Evolutionary conservation across 2,888 invertebrate genomes (phyloP).

Genomic region (Apodemia hepburni): DNA sequence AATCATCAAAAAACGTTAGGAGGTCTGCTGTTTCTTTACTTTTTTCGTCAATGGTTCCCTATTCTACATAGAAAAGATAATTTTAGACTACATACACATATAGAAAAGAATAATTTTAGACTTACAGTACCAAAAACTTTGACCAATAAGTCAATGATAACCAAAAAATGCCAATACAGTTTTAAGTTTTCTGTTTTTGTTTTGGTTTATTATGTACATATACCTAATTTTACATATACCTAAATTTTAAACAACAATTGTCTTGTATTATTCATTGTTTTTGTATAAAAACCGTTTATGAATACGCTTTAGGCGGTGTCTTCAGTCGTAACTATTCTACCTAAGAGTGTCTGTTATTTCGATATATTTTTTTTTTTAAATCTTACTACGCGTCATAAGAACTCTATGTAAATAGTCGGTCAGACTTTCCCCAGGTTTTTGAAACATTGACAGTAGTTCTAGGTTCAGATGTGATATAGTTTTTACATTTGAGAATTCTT

Average conservation of each 20-base stretch:
- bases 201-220: too few relatives aligned
- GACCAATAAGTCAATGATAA: too few relatives aligned
- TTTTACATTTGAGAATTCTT: slow-evolving; percentile 36
- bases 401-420: slow-evolving; percentile 36
- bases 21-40: too few relatives aligned
- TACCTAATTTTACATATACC: too few relatives aligned
- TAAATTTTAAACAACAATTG: slow-evolving; percentile 17
- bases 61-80: too few relatives aligned
- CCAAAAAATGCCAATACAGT: too few relatives aligned
- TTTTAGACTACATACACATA: too few relatives aligned
- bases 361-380: slow-evolving; percentile 34
- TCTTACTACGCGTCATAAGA: slow-evolving; percentile 34
- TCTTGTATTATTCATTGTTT: slow-evolving; percentile 26
- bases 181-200: too few relatives aligned
- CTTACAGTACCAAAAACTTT: too few relatives aligned
- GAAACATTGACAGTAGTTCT: slow-evolving; percentile 36
- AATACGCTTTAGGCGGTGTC: slow-evolving; percentile 36
- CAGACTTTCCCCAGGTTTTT: slow-evolving; percentile 35
- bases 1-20: too few relatives aligned
- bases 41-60: too few relatives aligned
- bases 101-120: too few relatives aligned
- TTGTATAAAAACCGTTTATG: slow-evolving; percentile 35
- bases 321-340: slow-evolving; percentile 29
- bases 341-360: slow-evolving; percentile 31
- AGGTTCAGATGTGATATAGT: slow-evolving; percentile 34